phyloP scores from a whole-genome alignment of 2,797 vertebrate species.

The Lutjanus campechanus region DNA sequence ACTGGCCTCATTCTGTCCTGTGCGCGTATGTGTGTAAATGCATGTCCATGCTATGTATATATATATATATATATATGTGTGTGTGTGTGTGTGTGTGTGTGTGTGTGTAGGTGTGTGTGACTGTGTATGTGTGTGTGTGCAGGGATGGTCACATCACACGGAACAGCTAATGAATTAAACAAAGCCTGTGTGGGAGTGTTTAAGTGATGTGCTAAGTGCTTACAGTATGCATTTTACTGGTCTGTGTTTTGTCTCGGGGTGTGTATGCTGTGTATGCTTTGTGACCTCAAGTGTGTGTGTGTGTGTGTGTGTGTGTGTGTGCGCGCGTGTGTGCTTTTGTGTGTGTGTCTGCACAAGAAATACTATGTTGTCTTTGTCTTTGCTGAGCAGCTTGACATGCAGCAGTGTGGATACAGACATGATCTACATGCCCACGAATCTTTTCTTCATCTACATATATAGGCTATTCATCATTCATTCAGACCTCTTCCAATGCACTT shows the following conservation, averaged over 20 bases:
- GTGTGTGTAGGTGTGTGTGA: slow-evolving; percentile 8
- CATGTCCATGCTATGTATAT: slow-evolving; percentile 4
- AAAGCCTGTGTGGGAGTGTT: slow-evolving; percentile 32
- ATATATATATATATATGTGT: no score
- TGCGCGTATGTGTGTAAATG: slow-evolving; percentile 19
- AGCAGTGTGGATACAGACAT: slow-evolving; percentile 16
- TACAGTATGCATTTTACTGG: slow-evolving; percentile 14
- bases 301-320: slow-evolving; percentile 8
- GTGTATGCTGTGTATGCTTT: slow-evolving; percentile 5
- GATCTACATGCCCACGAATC: slow-evolving; percentile 28
- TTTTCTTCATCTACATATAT: slow-evolving; percentile 17
- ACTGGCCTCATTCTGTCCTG: slow-evolving; percentile 71
- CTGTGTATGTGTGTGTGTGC: not conserved
- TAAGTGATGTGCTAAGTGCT: slow-evolving; percentile 47
- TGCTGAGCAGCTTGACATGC: slow-evolving; percentile 42
- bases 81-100: not conserved
- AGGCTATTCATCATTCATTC: slow-evolving; percentile 1
- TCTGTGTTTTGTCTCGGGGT: slow-evolving; percentile 27
- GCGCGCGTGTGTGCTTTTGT: slow-evolving; percentile 7
- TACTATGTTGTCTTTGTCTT: slow-evolving; percentile 30
- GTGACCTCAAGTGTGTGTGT: not conserved
- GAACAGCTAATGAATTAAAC: slow-evolving; percentile 58
- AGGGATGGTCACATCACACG: slow-evolving; percentile 35
- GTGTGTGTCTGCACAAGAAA: slow-evolving; percentile 1
- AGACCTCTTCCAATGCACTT: slow-evolving; percentile 1